Percentiles rank a stretch among this genome's conserved stretches.
These are phyloP conservation scores for Colletes gigas DNA, from an alignment of 1,140 invertebrate species.

Conservation along the genomic window DNA sequence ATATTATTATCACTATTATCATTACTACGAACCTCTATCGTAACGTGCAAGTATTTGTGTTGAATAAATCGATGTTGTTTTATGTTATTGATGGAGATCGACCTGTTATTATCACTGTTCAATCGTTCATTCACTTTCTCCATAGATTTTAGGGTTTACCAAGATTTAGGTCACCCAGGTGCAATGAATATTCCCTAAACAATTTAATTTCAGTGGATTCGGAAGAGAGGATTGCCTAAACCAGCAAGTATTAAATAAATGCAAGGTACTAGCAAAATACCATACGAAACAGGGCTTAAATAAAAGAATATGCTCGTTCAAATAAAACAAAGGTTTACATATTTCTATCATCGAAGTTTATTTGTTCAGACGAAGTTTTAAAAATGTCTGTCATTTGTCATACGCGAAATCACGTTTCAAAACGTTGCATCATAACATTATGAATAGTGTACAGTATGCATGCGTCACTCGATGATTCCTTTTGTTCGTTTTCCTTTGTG, in stretches of 20 bases:
- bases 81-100: conserved; percentile 69
- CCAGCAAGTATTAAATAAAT: too few relatives aligned
- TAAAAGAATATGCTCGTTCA: neutral
- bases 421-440: neutral
- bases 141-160: neutral
- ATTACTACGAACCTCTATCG: conserved; percentile 75
- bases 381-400: neutral
- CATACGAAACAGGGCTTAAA: neutral
- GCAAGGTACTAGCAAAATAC: neutral
- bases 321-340: too few relatives aligned
- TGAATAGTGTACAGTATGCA: neutral
- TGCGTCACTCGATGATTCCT: too few relatives aligned
- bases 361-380: neutral
- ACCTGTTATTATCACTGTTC: conserved; percentile 19
- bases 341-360: too few relatives aligned
- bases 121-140: neutral
- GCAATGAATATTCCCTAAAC: too few relatives aligned
- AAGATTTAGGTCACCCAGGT: too few relatives aligned
- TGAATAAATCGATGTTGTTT: conserved; percentile 80
- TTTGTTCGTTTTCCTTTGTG: neutral
- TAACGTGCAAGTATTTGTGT: conserved; percentile 78
- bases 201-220: too few relatives aligned
- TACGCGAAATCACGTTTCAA: neutral
- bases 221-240: too few relatives aligned
- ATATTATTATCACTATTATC: conserved; percentile 74